Conservation (phyloP, 2,888 invertebrate genomes). For the Tinea trinotella region DNA sequence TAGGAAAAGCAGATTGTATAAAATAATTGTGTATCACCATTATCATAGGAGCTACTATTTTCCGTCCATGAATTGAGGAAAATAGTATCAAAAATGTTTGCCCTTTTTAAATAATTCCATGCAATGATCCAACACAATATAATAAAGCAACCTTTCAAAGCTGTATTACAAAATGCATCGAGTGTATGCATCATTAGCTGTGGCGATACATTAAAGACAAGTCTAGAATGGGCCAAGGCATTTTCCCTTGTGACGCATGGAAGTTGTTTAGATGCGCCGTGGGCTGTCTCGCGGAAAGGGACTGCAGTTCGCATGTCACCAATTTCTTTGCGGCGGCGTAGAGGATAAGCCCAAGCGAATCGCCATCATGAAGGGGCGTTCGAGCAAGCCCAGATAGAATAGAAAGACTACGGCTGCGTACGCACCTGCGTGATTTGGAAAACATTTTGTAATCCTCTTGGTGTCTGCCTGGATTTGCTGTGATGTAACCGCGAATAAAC, state of each 20-base stretch:
- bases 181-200: not conserved
- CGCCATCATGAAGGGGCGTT: conserved; percentile 73
- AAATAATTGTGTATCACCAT: not conserved
- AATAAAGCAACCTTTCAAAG: not conserved
- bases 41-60: not conserved
- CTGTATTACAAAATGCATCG: not conserved
- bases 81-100: not conserved
- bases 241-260: not conserved
- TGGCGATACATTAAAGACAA: not conserved
- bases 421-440: conserved; percentile 90
- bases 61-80: not conserved
- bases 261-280: not conserved
- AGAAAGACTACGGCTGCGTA: conserved; percentile 94
- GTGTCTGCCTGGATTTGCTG: conserved; percentile 52
- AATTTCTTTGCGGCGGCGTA: conserved; percentile 71
- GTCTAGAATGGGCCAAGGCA: not conserved
- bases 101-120: not conserved
- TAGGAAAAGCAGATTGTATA: too few relatives aligned
- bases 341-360: conserved; percentile 70
- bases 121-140: not conserved
- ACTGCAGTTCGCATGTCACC: conserved; percentile 22
- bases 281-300: not conserved
- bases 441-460: conserved; percentile 63
- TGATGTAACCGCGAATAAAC: conserved; percentile 66
- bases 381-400: conserved; percentile 92